Evolutionary conservation across 2,888 invertebrate species (phyloP), one percentile per base, ranked within the genome.

Genomic region (Cosmia pyralina): DNA sequence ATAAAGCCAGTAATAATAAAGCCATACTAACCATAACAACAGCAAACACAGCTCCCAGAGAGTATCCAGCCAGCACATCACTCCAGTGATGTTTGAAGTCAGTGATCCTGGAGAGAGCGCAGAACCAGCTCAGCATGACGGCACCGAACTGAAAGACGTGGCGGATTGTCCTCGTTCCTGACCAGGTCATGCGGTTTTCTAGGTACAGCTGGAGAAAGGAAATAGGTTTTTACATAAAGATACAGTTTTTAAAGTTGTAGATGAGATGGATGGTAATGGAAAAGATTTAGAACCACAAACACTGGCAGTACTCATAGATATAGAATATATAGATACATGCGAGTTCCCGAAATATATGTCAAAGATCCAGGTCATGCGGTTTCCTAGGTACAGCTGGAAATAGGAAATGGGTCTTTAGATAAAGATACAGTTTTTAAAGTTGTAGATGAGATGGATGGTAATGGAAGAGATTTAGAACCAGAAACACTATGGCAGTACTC

Each of bases 41-140:
- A 60, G 98, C 98, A n/a, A 97, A 92, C 11, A 96, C 86, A 0
- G 96, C 89, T 10, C 98, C 98, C 67, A 98, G 94, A 19, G 95
- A 86, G 82, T 97, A 96, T 0, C 99, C 99, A 71, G 97, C 97
- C 52, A 99, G 96, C 7, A 99, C 99, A 93, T 99, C 99, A 89
- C 98, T 99, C 98, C 99, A 99, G 91, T 99, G 99, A 92, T 99
- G 99, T 92, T 99, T 99, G 96, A 98, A 98, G 96, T 99, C 98
- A 0, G 98, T 98, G 44, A 99, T 97, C 63, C 99, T 97, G 11
- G 99, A 98, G 90, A 99, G 96, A 0, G 98, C 98, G 11, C 98
- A 98, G 93, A 97, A 98, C 97, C 98, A 98, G 78, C 99, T 98
- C 92, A 98, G 95, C 94, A 98, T 96, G 69, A 99, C 95, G 50